Conservation (phyloP, 2,797 vertebrate genomes). For the Catostomus latipinnis region DNA sequence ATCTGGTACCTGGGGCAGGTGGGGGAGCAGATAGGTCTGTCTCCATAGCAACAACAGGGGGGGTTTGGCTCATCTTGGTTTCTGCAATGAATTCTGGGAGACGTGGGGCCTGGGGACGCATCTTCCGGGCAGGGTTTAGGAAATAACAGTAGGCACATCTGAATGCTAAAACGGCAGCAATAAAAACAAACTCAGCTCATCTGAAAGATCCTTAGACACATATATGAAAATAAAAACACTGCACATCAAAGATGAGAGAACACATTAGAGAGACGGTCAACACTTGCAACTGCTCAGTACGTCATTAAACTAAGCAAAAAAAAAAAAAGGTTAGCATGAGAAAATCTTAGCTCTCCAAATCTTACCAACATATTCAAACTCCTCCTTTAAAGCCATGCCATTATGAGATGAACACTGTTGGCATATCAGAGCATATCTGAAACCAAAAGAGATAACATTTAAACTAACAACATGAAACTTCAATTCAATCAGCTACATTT, state of each 20-base stretch:
- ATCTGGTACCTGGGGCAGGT: slow-evolving; percentile 53
- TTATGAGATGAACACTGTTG: slow-evolving; percentile 99
- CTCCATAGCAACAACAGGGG: slow-evolving; percentile 62
- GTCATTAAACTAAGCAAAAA: slow-evolving; percentile 61
- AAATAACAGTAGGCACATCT: slow-evolving; percentile 98
- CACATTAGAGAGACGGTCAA: slow-evolving; percentile 67
- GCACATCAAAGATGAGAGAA: slow-evolving; percentile 68
- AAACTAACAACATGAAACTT: neutral
- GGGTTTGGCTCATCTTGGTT: slow-evolving; percentile 67
- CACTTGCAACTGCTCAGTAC: slow-evolving; percentile 53
- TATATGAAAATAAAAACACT: slow-evolving; percentile 74
- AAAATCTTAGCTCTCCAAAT: slow-evolving; percentile 67
- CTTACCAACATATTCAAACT: slow-evolving; percentile 99
- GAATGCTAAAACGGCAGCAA: slow-evolving; percentile 84
- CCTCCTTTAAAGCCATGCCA: slow-evolving; percentile 98
- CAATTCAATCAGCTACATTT: neutral
- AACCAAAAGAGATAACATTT: slow-evolving; percentile 42
- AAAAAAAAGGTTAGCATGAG: slow-evolving; percentile 61
- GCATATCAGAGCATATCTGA: slow-evolving; percentile 96
- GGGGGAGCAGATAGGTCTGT: slow-evolving; percentile 63
- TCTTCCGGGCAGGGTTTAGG: slow-evolving; percentile 97
- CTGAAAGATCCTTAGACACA: slow-evolving; percentile 63
- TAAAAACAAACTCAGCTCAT: slow-evolving; percentile 51
- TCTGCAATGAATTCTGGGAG: slow-evolving; percentile 86
- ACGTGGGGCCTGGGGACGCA: slow-evolving; percentile 91